Base-by-base conservation (phyloP, 2,888 invertebrate genomes). In the Caenorhabditis zanzibari region DNA sequence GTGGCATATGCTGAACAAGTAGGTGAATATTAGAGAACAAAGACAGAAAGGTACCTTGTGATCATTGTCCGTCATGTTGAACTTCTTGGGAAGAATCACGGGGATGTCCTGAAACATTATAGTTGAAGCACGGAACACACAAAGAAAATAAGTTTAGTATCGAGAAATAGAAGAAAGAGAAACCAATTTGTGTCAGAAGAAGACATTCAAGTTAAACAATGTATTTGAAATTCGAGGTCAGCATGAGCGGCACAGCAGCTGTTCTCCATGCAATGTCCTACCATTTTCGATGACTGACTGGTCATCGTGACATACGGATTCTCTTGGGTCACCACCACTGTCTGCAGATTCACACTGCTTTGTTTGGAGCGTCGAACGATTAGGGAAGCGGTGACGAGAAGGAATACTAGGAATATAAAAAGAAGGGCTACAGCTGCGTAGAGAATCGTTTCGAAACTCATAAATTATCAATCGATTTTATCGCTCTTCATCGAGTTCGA, bases 301-400 rank as follows among this genome's bases (percentile, higher is more conserved):
- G 58, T 75, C 82, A 82, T 82, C 63, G 77, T 82, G 41, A 76
- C 77, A 77, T 82, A 82, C 56, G 77, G 82, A 77, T 82, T 82
- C 66, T 76, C 76, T 28, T 76, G 72, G 24, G 77, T 68, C 38
- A 77, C 72, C 28, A 77, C 72, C 22, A 77, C 73, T 12, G 82
- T 66, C 56, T 81, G 81, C 71, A 81, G 75, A 61, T 76, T 81
- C 61, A 77, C 68, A 44, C 68, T 68, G 63, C 68, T 71, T 19
- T 69, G 71, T 54, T 77, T 77, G 44, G 69, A 63, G 22, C 63
- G 75, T 26, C 75, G 69, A 14, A 59, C 69, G n/a, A 72, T 24
- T 2, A 73, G 38, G 22, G 64, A 22, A 14, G 75, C 75, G 19
- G 58, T 58, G 47, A 32, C 38, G 44, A 72, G 26, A 7, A 82